phyloP scores from a whole-genome alignment of 2,113 vertebrate species.

The Suncus etruscus region DNA sequence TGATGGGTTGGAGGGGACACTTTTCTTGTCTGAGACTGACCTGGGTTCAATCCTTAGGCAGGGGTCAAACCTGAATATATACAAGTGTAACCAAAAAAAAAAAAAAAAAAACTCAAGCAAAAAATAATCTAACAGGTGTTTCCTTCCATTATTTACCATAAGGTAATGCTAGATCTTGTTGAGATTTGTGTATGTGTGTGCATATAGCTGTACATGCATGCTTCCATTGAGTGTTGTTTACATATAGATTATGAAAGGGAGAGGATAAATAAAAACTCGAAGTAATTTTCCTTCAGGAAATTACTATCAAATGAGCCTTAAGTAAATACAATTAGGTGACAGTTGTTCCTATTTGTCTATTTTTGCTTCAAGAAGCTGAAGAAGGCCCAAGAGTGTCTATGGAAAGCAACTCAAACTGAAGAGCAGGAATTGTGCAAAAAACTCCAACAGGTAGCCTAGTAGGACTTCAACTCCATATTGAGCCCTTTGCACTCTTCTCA shows the following conservation, averaged over 20 bases:
- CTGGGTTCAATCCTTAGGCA: no score
- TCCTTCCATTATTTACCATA: not conserved
- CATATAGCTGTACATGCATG: not conserved
- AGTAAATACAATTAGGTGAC: not conserved
- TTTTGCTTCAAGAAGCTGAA: not conserved
- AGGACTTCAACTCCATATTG: not conserved
- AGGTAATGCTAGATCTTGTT: not conserved
- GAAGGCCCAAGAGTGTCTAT: not conserved
- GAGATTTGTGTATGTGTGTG: not conserved
- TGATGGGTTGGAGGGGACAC: rapidly evolving
- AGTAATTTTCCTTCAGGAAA: not conserved
- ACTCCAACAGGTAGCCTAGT: not conserved
- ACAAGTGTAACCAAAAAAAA: no score
- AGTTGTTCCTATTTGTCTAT: not conserved
- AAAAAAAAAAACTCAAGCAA: no score
- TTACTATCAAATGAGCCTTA: not conserved
- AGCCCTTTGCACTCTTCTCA: not conserved
- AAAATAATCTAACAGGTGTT: not conserved
- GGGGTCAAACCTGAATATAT: no score
- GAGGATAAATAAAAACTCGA: not conserved
- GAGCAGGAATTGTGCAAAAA: not conserved
- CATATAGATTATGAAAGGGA: not conserved
- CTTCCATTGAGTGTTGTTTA: no score
- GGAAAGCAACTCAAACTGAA: not conserved
- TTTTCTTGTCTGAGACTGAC: no score